Conservation (phyloP, 2,888 invertebrate species). For the Aporophyla nigra region DNA sequence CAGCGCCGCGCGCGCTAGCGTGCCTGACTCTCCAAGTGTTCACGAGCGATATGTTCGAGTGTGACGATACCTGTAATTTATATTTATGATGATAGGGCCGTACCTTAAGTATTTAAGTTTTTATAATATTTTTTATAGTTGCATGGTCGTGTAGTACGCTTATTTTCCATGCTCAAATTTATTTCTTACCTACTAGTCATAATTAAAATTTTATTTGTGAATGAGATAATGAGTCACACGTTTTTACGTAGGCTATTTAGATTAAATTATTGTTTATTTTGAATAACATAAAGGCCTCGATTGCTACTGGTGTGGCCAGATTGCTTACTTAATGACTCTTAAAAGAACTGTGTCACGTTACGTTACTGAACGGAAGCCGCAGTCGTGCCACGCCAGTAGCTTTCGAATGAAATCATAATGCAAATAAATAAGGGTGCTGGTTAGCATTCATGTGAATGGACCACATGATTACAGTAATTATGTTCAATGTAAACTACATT, state of each 20-base stretch:
- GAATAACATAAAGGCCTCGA: conserved; percentile 57
- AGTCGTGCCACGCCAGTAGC: conserved; percentile 63
- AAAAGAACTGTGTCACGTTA: conserved; percentile 29
- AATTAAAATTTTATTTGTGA: conserved; percentile 85
- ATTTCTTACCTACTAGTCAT: conserved; percentile 90
- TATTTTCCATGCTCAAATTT: conserved; percentile 90
- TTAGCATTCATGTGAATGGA: conserved; percentile 78
- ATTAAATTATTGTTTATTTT: conserved; percentile 82
- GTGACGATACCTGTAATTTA: conserved; percentile 86
- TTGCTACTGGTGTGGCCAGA: conserved; percentile 50
- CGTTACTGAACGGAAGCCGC: conserved; percentile 22
- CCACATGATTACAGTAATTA: conserved; percentile 77
- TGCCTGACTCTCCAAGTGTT: conserved; percentile 62
- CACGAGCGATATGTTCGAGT: conserved; percentile 69
- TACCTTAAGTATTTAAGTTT: conserved; percentile 79
- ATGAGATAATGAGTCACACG: conserved; percentile 71
- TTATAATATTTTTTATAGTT: conserved; percentile 88
- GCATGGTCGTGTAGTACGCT: conserved; percentile 89
- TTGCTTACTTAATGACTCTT: conserved; percentile 16
- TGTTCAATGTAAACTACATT: conserved; percentile 77
- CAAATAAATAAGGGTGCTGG: conserved; percentile 81
- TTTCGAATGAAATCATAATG: conserved; percentile 62
- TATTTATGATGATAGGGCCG: conserved; percentile 82
- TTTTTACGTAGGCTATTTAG: conserved; percentile 81
- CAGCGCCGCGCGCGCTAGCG: conserved; percentile 54